These are phyloP conservation scores for Andrena bicolor DNA, from an alignment of 2,888 invertebrate genomes.

Conservation along the genomic window DNA sequence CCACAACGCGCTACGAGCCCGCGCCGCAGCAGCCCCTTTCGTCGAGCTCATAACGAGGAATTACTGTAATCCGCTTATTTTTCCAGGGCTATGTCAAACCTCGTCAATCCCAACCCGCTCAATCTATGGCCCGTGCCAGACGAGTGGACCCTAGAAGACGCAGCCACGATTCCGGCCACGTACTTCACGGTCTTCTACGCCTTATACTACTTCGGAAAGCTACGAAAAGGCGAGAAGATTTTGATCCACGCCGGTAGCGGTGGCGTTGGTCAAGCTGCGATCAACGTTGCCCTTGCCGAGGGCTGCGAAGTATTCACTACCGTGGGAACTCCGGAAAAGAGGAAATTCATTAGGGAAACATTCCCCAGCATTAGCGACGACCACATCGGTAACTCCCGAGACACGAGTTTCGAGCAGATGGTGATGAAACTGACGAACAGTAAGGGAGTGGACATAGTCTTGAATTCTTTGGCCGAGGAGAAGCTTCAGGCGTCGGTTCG, in stretches of 20 bases:
- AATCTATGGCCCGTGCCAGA: conserved; percentile 87
- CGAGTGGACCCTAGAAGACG: conserved; percentile 88
- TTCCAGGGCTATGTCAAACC: conserved; percentile 48
- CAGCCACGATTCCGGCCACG: conserved; percentile 89
- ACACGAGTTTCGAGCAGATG: conserved; percentile 94
- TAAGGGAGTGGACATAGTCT: conserved; percentile 94
- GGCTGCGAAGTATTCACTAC: conserved; percentile 88
- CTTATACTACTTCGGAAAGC: conserved; percentile 86
- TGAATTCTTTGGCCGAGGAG: conserved; percentile 97
- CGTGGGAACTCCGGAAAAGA: conserved; percentile 87
- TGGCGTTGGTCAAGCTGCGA: conserved; percentile 90
- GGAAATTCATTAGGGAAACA: conserved; percentile 86
- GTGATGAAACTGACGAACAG: conserved; percentile 93
- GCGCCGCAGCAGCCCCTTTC: too few relatives aligned
- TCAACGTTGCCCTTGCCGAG: conserved; percentile 87
- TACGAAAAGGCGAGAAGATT: conserved; percentile 85
- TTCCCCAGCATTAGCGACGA: conserved; percentile 87
- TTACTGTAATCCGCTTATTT: background rate
- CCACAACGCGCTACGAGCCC: too few relatives aligned
- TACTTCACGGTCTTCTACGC: conserved; percentile 88
- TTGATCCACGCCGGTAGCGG: conserved; percentile 86
- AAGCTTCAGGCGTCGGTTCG: conserved; percentile 91
- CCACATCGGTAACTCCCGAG: conserved; percentile 95
- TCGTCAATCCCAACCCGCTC: background rate
- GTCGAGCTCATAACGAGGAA: too few relatives aligned